Evolutionary conservation across 2,797 vertebrate species (phyloP).

Genomic region (Aphelocoma californica): DNA sequence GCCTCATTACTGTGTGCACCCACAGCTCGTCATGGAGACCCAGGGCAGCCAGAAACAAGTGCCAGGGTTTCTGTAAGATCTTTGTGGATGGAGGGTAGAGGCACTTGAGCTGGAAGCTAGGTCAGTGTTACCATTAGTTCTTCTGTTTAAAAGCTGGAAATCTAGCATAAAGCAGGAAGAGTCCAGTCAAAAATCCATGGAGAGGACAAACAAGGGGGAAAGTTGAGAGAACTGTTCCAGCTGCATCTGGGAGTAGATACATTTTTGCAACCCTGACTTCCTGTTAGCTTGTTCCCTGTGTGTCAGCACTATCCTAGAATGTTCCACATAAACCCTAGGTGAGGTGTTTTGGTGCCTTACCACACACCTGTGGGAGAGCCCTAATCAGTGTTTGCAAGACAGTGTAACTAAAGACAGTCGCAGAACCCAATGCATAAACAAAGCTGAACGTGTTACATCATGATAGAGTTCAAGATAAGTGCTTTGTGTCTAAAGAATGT

Average conservation of each 20-base stretch:
- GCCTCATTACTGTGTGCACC: not conserved
- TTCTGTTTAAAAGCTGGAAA: not conserved
- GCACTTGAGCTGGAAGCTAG: not conserved
- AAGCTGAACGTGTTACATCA: not conserved
- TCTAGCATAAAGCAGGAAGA: not conserved
- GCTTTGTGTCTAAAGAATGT: not conserved
- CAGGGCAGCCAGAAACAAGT: not conserved
- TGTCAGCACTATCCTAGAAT: not conserved
- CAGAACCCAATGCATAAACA: not conserved
- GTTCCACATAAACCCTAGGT: accelerated
- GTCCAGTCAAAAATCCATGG: not conserved
- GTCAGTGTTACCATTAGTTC: not conserved
- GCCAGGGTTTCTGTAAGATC: not conserved
- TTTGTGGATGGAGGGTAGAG: not conserved
- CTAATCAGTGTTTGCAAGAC: not conserved
- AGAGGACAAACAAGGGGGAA: not conserved
- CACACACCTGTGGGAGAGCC: accelerated
- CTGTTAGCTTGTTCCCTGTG: not conserved
- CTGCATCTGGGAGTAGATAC: not conserved
- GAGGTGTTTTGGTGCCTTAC: not conserved
- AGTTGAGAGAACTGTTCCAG: not conserved
- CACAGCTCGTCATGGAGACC: not conserved
- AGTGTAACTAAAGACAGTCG: not conserved
- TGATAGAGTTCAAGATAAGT: not conserved
- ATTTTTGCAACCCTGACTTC: not conserved